Evolutionary conservation across 2,888 invertebrate genomes (phyloP).

Genomic region (Zele albiditarsus): DNA sequence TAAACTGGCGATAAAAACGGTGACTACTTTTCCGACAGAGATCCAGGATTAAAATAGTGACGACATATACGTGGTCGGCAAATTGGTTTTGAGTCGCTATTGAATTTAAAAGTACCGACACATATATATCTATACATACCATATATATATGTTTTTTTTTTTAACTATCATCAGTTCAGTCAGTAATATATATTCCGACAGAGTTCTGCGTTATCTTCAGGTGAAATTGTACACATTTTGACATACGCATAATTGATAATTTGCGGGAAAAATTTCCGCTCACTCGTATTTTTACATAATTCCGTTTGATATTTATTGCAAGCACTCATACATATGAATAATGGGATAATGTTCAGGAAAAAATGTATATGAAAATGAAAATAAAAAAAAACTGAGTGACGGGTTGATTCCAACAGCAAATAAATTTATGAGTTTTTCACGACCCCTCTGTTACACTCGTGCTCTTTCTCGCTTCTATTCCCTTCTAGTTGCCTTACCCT

Average conservation of each 20-base stretch:
- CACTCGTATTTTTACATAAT: slow-evolving; percentile 15
- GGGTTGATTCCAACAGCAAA: slow-evolving; percentile 8
- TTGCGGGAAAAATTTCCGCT: background rate
- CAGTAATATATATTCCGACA: background rate
- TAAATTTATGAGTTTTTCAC: slow-evolving; percentile 15
- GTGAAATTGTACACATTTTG: background rate
- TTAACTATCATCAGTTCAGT: background rate
- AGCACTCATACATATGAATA: slow-evolving; percentile 12
- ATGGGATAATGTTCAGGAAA: slow-evolving; percentile 15
- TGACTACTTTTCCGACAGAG: background rate
- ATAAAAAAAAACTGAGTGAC: slow-evolving; percentile 13
- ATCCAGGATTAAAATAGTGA: background rate
- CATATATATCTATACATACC: background rate
- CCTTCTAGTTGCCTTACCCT: background rate
- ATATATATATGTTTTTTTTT: background rate
- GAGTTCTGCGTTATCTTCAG: background rate
- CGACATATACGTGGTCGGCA: background rate
- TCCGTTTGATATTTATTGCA: slow-evolving; percentile 3
- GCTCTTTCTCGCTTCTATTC: background rate
- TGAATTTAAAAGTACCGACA: background rate
- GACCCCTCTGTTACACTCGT: background rate
- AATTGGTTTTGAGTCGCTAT: background rate
- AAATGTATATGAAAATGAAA: slow-evolving; percentile 2
- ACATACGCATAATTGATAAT: background rate
- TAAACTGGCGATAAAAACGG: background rate